Evolutionary conservation across 2,797 vertebrate genomes (phyloP), one percentile per base, ranked within the genome.

Genomic region (Enteromius paludinosus): DNA sequence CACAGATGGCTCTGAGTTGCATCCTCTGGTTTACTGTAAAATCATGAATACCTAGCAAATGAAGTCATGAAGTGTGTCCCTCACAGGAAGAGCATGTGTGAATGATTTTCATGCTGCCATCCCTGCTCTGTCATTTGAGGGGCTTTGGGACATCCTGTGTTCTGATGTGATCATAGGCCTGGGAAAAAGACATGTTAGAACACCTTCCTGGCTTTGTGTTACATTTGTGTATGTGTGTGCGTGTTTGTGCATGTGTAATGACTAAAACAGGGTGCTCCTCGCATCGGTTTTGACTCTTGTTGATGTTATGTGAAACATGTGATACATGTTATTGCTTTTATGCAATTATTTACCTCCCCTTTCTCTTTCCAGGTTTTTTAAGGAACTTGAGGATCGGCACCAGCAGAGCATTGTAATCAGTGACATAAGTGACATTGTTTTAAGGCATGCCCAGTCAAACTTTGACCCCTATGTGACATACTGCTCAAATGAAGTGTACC

Each of bases 401-500:
- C 96, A 96, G 77, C 95, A 94, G 90, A 98, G 93, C 84, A 94
- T 98, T 14, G 90, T 97, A 71, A 97, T 99, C 4, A 93, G 96
- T 0, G 96, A 97, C 88, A 96, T 99, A 85, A 98, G 97, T 2
- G 97, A 98, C 88, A 98, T 99, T 25, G 95, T 99, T 28, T 94
- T 92, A 66, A 96, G 93, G 64, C 98, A 99, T 0, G 89, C 97
- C 0, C 89, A 94, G 30, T 94, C 96, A 61, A 96, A 95, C 0
- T 99, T 99, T 54, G 98, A 99, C 49, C 98, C 98, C 0, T 99
- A 97, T 4, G 90, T 99, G 83, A 99, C 96, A 0, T 99, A 99
- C 90, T 99, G 98, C 93, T 98, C 96, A 83, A 99, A 99, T 4
- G 98, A 99, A 90, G 97, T 99, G 77, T 99, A 99, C 56, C 98